Conservation (phyloP, 2,113 vertebrate species). For the Ovis aries region ARS-UI_Ramb_v3.0 NC_056062.1:30807501-30808000, state of each 20-base stretch:
- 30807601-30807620: constrained; percentile 85
- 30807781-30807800: constrained; percentile 84
- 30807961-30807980: constrained; percentile 56
- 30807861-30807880: constrained; percentile 64
- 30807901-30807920: constrained; percentile 44
- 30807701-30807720: constrained; percentile 86
- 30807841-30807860: constrained; percentile 83
- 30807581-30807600: constrained; percentile 86
- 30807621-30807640: constrained; percentile 89
- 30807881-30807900: constrained; percentile 75
- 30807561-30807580: constrained; percentile 83
- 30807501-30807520: constrained; percentile 88
- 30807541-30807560: constrained; percentile 88
- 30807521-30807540: constrained; percentile 89
- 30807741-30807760: constrained; percentile 87
- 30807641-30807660: constrained; percentile 88
- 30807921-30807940: constrained; percentile 54
- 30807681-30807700: constrained; percentile 89
- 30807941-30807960: constrained; percentile 60
- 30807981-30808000: constrained; percentile 50
- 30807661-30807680: constrained; percentile 90
- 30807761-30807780: constrained; percentile 88
- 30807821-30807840: constrained; percentile 82
- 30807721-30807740: constrained; percentile 73
- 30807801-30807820: constrained; percentile 87